Base-by-base conservation (phyloP, 2,888 invertebrate species). In the Tinea trinotella region DNA sequence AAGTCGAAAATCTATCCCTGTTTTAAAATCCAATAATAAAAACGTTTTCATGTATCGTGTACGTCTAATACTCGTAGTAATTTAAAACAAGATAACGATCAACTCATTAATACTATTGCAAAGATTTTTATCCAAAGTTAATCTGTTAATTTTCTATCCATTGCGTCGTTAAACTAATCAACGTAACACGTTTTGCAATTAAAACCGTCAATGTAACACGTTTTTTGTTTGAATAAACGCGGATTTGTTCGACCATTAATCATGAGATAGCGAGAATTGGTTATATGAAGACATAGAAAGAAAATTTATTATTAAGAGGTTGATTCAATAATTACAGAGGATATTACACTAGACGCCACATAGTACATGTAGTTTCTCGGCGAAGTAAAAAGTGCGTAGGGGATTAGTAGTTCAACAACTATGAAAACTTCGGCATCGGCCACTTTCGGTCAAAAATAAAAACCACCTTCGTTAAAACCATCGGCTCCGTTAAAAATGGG, bases 231-330 rank as follows among this genome's bases (percentile, higher is more conserved):
- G 13, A 40, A 40, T 40, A 13, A 15, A 15, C 12, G 13, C 40
- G 7, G 13, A 13, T n/a, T 40, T 15, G 13, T 40, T 12, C 3
- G 13, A 40, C n/a, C 40, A 40, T 40, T 40, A 40, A 40, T 40
- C 40, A 13, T 40, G 2, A 10, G 30, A 40, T 7, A 24, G 24
- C 13, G 40, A 6, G 40, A 15, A 40, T 40, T 40, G 40, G 12
- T 40, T 15, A 12, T 40, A 40, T 40, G 40, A 40, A 40, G 40
- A 40, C 40, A 40, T 40, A 40, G 40, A 15, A 40, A 40, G 7
- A 30, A 13, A 40, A 40, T 40, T 40, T 40, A 40, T 40, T 30
- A 7, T 4, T 7, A 4, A 30, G 30, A 7, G 30, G 30, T 2
- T 30, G 7, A 10, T 30, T 30, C 2, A 30, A 30, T 30, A n/a